These are phyloP conservation scores for Mimumesa dahlbomi DNA, from an alignment of 2,888 invertebrate species.

Conservation along the genomic window DNA sequence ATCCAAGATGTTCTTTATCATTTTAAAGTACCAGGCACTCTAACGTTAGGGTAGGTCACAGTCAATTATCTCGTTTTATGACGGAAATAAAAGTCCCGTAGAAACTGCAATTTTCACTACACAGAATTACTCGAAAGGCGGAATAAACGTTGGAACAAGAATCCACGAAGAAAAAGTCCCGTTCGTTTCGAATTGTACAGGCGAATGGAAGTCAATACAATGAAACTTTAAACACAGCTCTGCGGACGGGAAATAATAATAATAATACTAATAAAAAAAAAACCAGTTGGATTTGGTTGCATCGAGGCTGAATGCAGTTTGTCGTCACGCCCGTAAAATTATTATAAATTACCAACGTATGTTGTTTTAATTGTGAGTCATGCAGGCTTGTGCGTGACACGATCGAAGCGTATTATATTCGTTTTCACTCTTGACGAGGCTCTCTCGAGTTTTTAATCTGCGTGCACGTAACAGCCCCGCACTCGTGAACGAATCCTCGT, in stretches of 20 bases:
- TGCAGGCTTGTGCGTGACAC: constrained; percentile 18
- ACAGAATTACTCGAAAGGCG: constrained; percentile 6
- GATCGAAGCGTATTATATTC: constrained; percentile 23
- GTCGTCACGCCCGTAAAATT: constrained; percentile 57
- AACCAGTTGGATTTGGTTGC: neutral
- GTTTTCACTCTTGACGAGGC: constrained; percentile 1
- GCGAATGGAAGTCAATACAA: too few relatives aligned
- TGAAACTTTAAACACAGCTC: neutral
- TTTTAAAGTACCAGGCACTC: neutral
- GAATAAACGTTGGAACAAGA: neutral
- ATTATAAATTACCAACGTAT: constrained; percentile 59
- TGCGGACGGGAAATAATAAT: neutral
- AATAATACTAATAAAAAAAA: neutral
- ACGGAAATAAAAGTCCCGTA: constrained; percentile 25
- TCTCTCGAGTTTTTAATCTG: constrained; percentile 4
- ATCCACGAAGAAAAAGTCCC: neutral
- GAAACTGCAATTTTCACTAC: constrained; percentile 28
- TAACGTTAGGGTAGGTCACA: constrained; percentile 37
- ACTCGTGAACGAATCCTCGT: constrained; percentile 28
- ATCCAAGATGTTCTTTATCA: constrained; percentile 10
- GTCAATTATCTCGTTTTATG: constrained; percentile 43
- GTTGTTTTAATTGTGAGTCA: constrained; percentile 40
- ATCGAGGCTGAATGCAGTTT: neutral
- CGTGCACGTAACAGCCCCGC: constrained; percentile 13
- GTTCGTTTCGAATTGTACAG: neutral